These are phyloP conservation scores for Eupsilia transversa DNA, from an alignment of 2,888 invertebrate genomes.

Conservation along the genomic window DNA sequence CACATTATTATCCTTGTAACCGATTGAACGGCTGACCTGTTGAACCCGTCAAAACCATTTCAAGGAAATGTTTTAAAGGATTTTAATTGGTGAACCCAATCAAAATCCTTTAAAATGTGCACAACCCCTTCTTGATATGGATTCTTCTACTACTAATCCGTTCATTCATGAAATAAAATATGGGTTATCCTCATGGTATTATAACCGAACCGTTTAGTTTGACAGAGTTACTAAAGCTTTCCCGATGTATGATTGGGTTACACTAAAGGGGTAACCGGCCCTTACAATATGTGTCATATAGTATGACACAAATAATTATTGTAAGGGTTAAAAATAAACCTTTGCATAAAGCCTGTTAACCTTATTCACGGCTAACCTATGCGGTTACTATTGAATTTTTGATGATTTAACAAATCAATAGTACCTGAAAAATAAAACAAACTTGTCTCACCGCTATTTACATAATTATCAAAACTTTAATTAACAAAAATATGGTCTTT, in stretches of 20 bases:
- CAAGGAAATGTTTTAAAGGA: too few species aligned
- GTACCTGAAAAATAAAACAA: neutral
- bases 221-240: neutral
- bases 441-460: neutral
- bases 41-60: too few species aligned
- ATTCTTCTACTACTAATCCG: neutral
- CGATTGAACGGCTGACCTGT: too few species aligned
- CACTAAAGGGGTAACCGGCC: neutral
- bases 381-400: too few species aligned
- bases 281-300: neutral
- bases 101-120: too few species aligned
- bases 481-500: constrained; percentile 9
- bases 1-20: too few species aligned
- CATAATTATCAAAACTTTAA: constrained; percentile 1
- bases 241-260: neutral
- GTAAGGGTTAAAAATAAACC: neutral
- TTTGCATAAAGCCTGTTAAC: neutral
- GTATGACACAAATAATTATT: too few species aligned
- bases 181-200: too few species aligned
- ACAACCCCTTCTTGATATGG: too few species aligned
- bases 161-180: neutral
- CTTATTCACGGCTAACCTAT: too few species aligned
- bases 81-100: too few species aligned
- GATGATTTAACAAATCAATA: too few species aligned
- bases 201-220: neutral